A percentile compares a stretch with the other conserved stretches of the same genome.
Evolutionary conservation across 1,140 invertebrate genomes (phyloP).

Genomic region (Caligus rogercresseyi): DNA sequence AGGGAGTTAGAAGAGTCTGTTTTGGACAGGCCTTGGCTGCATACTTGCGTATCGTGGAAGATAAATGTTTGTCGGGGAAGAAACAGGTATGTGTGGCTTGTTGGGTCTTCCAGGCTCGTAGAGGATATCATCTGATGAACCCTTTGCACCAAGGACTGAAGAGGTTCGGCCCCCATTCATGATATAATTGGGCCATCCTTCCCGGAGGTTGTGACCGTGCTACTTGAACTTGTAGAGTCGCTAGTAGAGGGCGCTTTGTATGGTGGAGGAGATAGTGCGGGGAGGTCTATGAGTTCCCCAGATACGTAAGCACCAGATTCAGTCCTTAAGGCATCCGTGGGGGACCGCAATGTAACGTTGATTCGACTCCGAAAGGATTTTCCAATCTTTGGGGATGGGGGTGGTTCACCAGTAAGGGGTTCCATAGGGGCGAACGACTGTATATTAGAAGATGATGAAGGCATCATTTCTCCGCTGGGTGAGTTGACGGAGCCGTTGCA

Average conservation of each 20-base stretch:
- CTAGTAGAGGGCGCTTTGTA: constrained; percentile 6
- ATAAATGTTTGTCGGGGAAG: neutral
- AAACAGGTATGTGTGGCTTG: no score
- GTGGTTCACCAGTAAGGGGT: neutral
- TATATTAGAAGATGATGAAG: neutral
- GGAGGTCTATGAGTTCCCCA: constrained; percentile 11
- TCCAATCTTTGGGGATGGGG: constrained; percentile 16
- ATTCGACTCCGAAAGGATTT: constrained; percentile 17
- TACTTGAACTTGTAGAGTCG: neutral
- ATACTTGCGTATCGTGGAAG: neutral
- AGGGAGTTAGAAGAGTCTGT: constrained; percentile 17
- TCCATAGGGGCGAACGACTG: neutral
- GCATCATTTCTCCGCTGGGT: constrained; percentile 2
- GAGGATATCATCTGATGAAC: neutral
- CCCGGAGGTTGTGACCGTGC: constrained; percentile 1
- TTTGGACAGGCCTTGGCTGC: neutral
- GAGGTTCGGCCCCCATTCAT: neutral
- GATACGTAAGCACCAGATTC: constrained; percentile 9
- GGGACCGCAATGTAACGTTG: constrained; percentile 5
- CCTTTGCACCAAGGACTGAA: neutral
- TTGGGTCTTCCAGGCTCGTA: no score
- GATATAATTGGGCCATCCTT: constrained; percentile 8
- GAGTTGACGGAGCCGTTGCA: constrained; percentile 19
- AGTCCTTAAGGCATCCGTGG: neutral
- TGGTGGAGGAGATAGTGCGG: constrained; percentile 17